Evolutionary conservation across 2,113 vertebrate species (phyloP).

Genomic region (Chaenocephalus aceratus): DNA sequence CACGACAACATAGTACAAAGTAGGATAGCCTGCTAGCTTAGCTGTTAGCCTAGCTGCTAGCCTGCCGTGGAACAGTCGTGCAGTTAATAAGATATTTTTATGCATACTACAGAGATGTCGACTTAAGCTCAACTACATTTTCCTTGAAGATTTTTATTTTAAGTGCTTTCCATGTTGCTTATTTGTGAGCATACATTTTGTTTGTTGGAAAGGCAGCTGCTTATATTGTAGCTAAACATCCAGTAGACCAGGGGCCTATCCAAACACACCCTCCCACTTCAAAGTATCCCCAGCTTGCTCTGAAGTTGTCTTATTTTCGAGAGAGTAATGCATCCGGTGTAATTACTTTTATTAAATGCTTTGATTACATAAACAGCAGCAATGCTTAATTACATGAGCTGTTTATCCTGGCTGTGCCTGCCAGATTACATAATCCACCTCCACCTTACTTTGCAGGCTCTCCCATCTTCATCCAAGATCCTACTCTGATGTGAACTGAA

Average conservation of each 20-base stretch:
- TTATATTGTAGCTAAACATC: slow-evolving; percentile 37
- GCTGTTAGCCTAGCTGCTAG: slow-evolving; percentile 68
- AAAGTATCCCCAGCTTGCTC: slow-evolving; percentile 57
- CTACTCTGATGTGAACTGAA: slow-evolving; percentile 63
- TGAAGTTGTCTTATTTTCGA: slow-evolving; percentile 43
- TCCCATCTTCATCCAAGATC: slow-evolving; percentile 40
- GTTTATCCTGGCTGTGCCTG: slow-evolving; percentile 35
- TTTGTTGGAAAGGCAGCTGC: slow-evolving; percentile 16
- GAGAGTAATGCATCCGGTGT: slow-evolving; percentile 7
- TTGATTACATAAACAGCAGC: slow-evolving; percentile 10
- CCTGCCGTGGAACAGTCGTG: slow-evolving; percentile 29
- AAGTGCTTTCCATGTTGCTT: background rate
- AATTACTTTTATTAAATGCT: slow-evolving; percentile 1
- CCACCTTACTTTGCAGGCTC: slow-evolving; percentile 68
- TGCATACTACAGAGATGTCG: background rate
- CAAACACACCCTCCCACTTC: slow-evolving; percentile 78
- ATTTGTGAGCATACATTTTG: slow-evolving; percentile 7
- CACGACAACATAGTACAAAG: slow-evolving; percentile 80
- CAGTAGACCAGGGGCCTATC: slow-evolving; percentile 64
- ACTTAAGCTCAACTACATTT: background rate
- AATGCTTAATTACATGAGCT: slow-evolving; percentile 13
- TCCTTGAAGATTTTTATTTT: background rate
- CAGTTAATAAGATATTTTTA: slow-evolving; percentile 7
- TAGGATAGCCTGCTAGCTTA: slow-evolving; percentile 74
- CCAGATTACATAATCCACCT: slow-evolving; percentile 76